Evolutionary conservation across 2,888 invertebrate species (phyloP), one percentile per base, ranked within the genome.

Genomic region (Chesias legatella): DNA sequence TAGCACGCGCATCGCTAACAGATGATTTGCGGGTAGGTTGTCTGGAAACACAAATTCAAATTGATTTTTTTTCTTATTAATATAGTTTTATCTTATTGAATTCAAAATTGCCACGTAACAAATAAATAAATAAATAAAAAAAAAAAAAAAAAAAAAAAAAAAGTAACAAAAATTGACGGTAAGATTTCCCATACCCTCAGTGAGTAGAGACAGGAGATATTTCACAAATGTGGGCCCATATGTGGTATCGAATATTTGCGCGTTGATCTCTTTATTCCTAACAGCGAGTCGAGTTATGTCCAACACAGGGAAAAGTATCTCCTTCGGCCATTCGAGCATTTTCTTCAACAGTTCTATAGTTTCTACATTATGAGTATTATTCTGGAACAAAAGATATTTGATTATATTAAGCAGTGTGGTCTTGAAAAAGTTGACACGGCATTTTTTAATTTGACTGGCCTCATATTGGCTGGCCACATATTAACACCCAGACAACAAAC

Each of bases 261-360:
- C 73, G 36, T 88, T 88, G 4, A 94, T 89, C 2, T 90, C 83
- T 60, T 91, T 90, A 51, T 92, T 92, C 29, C 95, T 91, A 24
- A 98, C 90, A 0, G 95, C 94, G 64, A 98, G 81, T 52, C 98
- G 91, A 7, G 96, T 90, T 3, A 98, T 86, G 69, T 99, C 98
- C 55, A 99, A 79, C 3, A 94, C 94, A 0, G 98, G 98, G 69
- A 98, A 97, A 1, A 97, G 89, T 50, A 93, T 90, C 66, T 95
- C 94, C 79, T 91, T 90, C 23, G 93, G 93, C 95, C 95, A 95
- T 42, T 90, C 82, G 39, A 95, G 73, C 59, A 93, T 80, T 62
- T 88, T 85, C 63, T 92, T 91, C 43, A 95, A 74, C 27, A 89
- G 72, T 26, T 81, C 73, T 40, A 93, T 67, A 7, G 90, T 88